Base-by-base conservation (phyloP, 2,888 invertebrate species). In the Cheilosia soror region DNA sequence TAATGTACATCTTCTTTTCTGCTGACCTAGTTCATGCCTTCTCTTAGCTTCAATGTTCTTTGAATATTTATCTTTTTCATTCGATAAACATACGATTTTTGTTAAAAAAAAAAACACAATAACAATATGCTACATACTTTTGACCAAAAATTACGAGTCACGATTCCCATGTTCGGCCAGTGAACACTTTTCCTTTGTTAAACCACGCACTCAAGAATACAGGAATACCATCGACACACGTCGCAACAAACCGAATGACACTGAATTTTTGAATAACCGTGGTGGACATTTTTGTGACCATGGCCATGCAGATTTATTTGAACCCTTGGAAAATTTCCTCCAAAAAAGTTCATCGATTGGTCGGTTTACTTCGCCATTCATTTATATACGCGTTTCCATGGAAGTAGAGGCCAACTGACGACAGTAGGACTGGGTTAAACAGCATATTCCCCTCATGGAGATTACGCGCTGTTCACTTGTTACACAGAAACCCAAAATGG, bases 261-360 rank as follows among this genome's bases (percentile, higher is more conserved):
- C 15, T 57, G 51, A 66, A 63, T 66, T 69, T 78, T 78, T 69
- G 63, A 63, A 80, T 75, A 78, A 72, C 72, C 33, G 55, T 37
- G 44, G 55, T 37, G 44, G 60, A 83, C 57, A 63, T 53, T 66
- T 62, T 11, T 60, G 60, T 65, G 68, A 69, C 68, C 83, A 20
- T 44, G 65, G 62, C 47, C 71, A 75, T 79, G 75, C 65, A 79
- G 84, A 84, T 84, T 84, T 84, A 84, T 84, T 84, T 84, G 80
- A 84, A 71, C 75, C 79, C 63, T 71, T 69, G 69, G 65, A 76
- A 58, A 69, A 47, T 31, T 72, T 51, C 13, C 27, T 40, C 20
- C 33, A 15, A 68, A 49, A 66, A 29, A 49, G 31, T 25, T 47
- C 58, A 57, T 68, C 53, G 33, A 44, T 44, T 63, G 62, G 29